A percentile compares a stretch with the other conserved stretches of the same genome.
Conservation (phyloP, 2,797 vertebrate species). For the Pangasius krempfi region DNA sequence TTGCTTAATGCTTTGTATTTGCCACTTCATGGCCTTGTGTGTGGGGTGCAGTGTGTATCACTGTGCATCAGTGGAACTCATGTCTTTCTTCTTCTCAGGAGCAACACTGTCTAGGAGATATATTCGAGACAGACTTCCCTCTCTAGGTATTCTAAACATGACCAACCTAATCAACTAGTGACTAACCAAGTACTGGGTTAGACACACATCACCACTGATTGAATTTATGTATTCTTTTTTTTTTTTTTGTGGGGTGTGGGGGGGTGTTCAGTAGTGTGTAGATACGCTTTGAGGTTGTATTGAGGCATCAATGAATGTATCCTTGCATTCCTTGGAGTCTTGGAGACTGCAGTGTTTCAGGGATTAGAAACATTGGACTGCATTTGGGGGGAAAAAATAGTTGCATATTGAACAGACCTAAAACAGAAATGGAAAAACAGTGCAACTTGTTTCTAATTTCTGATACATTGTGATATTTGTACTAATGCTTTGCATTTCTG, state of each 20-base stretch:
- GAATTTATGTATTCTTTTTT: background rate
- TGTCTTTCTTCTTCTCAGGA: constrained; percentile 64
- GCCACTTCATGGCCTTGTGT: constrained; percentile 20
- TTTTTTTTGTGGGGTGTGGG: background rate
- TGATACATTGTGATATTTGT: constrained; percentile 9
- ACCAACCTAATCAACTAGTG: constrained; percentile 58
- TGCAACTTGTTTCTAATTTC: constrained; percentile 14
- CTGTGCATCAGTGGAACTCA: constrained; percentile 44
- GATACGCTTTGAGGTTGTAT: background rate
- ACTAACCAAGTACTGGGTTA: constrained; percentile 34
- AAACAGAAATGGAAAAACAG: background rate
- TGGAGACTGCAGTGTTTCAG: background rate
- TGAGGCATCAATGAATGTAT: constrained; percentile 7
- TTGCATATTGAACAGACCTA: background rate
- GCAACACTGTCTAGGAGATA: constrained; percentile 65
- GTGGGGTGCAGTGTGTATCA: constrained; percentile 23
- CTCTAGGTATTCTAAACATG: constrained; percentile 67
- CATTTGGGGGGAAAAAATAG: background rate
- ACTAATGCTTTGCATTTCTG: constrained; percentile 2
- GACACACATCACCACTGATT: constrained; percentile 32
- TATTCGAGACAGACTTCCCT: constrained; percentile 74
- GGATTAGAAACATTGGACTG: background rate
- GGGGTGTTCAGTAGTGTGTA: background rate
- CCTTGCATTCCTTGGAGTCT: constrained; percentile 1
- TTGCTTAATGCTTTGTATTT: constrained; percentile 1